Evolutionary conservation across 2,797 vertebrate species (phyloP).

Genomic region (Acrossocheilus wenchowensis): DNA sequence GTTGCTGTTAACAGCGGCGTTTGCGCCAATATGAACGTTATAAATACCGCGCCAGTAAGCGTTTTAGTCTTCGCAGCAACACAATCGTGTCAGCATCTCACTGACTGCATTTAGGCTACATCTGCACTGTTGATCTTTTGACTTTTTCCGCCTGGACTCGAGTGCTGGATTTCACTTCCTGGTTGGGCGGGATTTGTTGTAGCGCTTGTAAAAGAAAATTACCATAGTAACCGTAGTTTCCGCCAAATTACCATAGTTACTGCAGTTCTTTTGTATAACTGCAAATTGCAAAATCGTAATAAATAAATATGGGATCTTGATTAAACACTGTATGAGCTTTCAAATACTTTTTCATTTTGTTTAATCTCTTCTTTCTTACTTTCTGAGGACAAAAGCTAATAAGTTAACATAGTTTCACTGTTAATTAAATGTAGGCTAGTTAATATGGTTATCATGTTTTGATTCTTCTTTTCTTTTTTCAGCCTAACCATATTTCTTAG

Average conservation of each 20-base stretch:
- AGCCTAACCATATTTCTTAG: background rate
- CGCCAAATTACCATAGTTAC: background rate
- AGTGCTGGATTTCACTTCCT: constrained; percentile 53
- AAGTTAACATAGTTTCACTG: background rate
- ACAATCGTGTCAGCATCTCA: background rate
- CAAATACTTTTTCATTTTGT: no score
- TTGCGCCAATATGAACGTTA: background rate
- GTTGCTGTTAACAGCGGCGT: background rate
- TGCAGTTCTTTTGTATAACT: background rate
- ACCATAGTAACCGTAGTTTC: constrained; percentile 38
- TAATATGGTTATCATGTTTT: background rate
- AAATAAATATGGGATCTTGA: background rate
- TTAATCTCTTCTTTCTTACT: background rate
- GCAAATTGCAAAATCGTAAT: background rate
- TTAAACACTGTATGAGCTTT: background rate
- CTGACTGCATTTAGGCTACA: background rate
- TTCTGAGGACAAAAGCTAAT: background rate
- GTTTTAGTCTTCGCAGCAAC: background rate
- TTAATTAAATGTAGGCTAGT: background rate
- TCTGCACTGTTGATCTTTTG: background rate
- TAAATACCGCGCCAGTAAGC: background rate
- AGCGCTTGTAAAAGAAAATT: background rate
- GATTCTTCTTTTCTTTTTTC: background rate
- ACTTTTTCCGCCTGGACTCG: constrained; percentile 8
- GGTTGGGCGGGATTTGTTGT: constrained; percentile 29